Evolutionary conservation across 2,888 invertebrate genomes (phyloP).

Genomic region (Drosophila macrospina): DNA sequence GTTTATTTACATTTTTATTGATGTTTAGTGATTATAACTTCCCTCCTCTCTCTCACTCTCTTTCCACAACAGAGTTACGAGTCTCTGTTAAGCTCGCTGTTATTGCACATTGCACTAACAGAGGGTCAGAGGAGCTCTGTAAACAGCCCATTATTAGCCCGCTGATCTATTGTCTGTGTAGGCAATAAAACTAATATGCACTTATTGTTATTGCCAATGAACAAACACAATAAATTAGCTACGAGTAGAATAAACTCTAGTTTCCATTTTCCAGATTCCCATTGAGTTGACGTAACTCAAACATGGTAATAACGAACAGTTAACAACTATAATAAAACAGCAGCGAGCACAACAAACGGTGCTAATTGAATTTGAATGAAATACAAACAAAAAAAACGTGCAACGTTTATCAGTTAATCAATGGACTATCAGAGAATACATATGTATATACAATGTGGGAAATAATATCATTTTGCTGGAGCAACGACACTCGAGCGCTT

Average conservation of each 20-base stretch:
- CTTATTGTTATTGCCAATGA: not conserved
- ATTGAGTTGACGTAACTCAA: not conserved
- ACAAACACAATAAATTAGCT: not conserved
- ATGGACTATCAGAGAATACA: conserved; percentile 12
- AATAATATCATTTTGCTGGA: conserved; percentile 23
- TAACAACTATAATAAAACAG: conserved; percentile 20
- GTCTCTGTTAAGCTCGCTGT: not conserved
- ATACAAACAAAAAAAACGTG: too few relatives aligned
- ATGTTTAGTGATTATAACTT: too few relatives aligned
- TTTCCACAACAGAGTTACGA: too few relatives aligned
- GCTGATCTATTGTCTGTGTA: not conserved
- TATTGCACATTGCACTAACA: not conserved
- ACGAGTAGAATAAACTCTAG: not conserved
- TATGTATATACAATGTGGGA: conserved; percentile 1
- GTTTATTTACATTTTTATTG: too few relatives aligned
- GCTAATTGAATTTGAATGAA: conserved; percentile 54
- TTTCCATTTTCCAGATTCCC: not conserved
- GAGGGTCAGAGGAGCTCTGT: not conserved
- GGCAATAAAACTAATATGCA: not conserved
- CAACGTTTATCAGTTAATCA: conserved; percentile 42
- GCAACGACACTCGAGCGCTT: conserved; percentile 33
- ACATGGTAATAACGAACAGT: conserved; percentile 21
- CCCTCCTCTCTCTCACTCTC: not conserved
- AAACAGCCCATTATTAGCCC: not conserved
- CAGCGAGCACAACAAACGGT: conserved; percentile 3